Conservation (phyloP, 2,888 invertebrate species). For the Drosophila rubida region DNA sequence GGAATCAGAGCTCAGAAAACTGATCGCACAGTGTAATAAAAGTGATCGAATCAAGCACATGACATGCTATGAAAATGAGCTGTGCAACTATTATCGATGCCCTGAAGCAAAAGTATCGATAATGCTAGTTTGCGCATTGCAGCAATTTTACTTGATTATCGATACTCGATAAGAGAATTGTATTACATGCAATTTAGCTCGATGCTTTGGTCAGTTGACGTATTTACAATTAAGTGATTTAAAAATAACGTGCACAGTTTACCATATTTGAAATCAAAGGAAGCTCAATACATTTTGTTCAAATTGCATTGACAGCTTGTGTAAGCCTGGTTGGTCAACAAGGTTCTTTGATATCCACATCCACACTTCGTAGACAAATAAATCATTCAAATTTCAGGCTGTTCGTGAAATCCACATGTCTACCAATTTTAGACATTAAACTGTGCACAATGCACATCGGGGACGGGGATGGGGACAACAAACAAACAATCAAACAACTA, state of each 20-base stretch:
- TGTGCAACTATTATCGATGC: background rate
- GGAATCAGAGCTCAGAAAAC: slow-evolving; percentile 5
- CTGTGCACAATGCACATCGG: slow-evolving; percentile 68
- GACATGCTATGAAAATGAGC: background rate
- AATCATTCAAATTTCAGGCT: slow-evolving; percentile 27
- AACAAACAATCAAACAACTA: slow-evolving; percentile 5
- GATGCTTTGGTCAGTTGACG: background rate
- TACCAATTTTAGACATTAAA: slow-evolving; percentile 33
- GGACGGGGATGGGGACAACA: slow-evolving; percentile 24
- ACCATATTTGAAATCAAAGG: background rate
- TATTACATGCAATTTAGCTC: background rate
- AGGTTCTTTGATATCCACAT: too few species aligned
- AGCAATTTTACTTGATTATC: background rate
- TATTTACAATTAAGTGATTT: background rate
- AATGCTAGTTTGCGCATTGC: background rate
- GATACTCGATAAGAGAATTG: background rate
- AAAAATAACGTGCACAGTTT: background rate
- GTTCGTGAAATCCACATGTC: slow-evolving; percentile 41
- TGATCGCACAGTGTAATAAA: slow-evolving; percentile 1
- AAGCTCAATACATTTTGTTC: background rate
- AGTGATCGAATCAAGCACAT: background rate
- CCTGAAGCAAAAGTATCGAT: background rate
- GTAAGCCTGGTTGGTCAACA: too few species aligned
- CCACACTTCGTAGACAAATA: slow-evolving; percentile 22
- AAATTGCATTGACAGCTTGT: background rate